Evolutionary conservation across 1,140 invertebrate genomes (phyloP), one percentile per base, ranked within the genome.

Genomic region (Mercenaria mercenaria): DNA sequence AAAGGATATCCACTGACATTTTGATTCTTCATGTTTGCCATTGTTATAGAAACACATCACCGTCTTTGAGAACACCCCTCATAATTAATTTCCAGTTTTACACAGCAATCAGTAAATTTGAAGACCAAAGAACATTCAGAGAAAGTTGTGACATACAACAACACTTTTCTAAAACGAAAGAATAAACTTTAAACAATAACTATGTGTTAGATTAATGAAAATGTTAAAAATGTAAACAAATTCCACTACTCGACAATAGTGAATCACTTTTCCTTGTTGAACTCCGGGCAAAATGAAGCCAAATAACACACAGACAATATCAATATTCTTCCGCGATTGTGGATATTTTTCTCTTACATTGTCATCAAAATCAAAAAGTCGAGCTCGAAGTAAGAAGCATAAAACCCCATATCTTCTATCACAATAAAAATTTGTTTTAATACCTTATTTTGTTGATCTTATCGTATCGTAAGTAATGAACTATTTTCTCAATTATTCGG

Each of bases 21-120:
- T 50, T 88, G 84, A 76, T 93, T 85, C 67, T 89, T 67, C 90
- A 92, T 91, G 83, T 92, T 89, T 86, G 89, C 80, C 88, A 91
- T 90, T 84, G 67, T 84, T 52, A 84, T 29, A 32, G 26, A 34
- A 43, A 72, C 64, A 72, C 20, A 15, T 67, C 23, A 6, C 26
- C 43, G 13, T 34, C 26, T 72, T 84, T 84, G 82, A 84, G 82
- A 84, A 43, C 37, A 72, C 61, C 82, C 82, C 82, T 72, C 76
- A 79, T 79, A 79, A 79, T 79, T 23, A 52, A 79, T 52, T 79
- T 39, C 29, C 37, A 39, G 34, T 72, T 39, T 39, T 29, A 15
- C 26, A 15, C 37, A 72, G 34, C 3, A 37, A 15, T 29, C 37
- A 37, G 23, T 72, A 32, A 39, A 72, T 72, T 39, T 41, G 1